Base-by-base conservation (phyloP, 2,797 vertebrate genomes). In the Peromyscus attwateri region DNA sequence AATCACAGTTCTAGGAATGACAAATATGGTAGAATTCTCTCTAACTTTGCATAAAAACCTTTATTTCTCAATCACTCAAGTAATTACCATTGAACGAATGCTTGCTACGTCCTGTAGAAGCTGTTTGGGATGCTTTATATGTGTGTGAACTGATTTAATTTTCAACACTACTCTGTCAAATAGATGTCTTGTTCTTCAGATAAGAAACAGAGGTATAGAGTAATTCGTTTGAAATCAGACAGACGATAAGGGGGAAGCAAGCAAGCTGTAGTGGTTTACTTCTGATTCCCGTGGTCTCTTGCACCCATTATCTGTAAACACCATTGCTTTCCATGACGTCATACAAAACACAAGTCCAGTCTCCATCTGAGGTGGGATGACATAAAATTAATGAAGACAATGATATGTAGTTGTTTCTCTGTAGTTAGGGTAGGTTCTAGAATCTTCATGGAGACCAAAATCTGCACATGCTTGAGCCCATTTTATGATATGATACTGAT, bases 161-260 rank as follows among this genome's bases (percentile, higher is more conserved):
- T 87, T 95, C 70, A 93, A 85, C 94, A 49, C 60, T 95, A 91
- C 2, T 31, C 31, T 85, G 46, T 95, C 46, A 88, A 93, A 27
- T n/a, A 88, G 21, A 87, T 88, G 70, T 6, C 3, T 27, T 55
- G 81, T 75, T 92, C 66, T 88, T 88, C n/a, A 95, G 34, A 92
- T 64, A 88, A 94, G 62, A 40, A 95, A 83, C 52, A 62, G 46
- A 97, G 68, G 66, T 21, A 89, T 4, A 64, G n/a, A 88, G 9
- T 66, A 31, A 82, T 92, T 93, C 87, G 92, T 71, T 66, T 64
- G 75, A 88, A 96, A 79, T 95, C 68, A 93, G 43, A 87, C 5
- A 87, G 27, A 1, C 49, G 37, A 62, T 27, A 94, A 90, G 43
- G 49, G 82, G n/a, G 21, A 95, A 92, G 75, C 13, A 71, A 81